Conservation (phyloP, 2,797 vertebrate species). For the Diceros bicornis region DNA sequence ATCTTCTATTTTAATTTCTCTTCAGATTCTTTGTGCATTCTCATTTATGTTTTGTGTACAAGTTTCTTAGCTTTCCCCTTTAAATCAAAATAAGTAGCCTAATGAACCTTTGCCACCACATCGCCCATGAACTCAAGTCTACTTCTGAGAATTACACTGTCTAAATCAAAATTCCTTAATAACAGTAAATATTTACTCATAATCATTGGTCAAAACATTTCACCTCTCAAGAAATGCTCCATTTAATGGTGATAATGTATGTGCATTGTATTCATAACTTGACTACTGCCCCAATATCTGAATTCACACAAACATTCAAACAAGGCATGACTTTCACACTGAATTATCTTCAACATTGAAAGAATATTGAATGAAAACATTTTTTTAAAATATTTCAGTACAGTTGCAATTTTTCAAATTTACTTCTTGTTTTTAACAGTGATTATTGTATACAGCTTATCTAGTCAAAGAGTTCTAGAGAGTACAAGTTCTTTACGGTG, state of each 20-base stretch:
- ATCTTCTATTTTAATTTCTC: background rate
- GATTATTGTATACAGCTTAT: background rate
- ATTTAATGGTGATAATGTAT: background rate
- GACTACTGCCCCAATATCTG: background rate
- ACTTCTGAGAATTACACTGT: background rate
- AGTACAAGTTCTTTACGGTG: background rate
- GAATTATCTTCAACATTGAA: background rate
- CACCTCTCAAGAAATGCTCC: background rate
- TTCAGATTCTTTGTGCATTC: background rate
- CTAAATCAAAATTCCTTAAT: background rate
- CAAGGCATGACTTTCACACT: background rate
- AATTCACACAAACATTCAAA: background rate
- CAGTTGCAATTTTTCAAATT: background rate
- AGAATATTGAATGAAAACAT: background rate
- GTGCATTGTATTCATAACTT: background rate
- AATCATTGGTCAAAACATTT: background rate
- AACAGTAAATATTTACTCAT: background rate
- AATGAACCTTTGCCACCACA: background rate
- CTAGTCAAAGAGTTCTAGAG: background rate
- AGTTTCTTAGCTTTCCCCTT: background rate
- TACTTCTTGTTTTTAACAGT: background rate
- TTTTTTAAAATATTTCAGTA: background rate
- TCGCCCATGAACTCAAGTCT: background rate
- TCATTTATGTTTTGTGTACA: background rate
- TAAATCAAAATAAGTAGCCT: background rate